Evolutionary conservation across 2,113 vertebrate species (phyloP).

Genomic region (Pleuronectes platessa): DNA sequence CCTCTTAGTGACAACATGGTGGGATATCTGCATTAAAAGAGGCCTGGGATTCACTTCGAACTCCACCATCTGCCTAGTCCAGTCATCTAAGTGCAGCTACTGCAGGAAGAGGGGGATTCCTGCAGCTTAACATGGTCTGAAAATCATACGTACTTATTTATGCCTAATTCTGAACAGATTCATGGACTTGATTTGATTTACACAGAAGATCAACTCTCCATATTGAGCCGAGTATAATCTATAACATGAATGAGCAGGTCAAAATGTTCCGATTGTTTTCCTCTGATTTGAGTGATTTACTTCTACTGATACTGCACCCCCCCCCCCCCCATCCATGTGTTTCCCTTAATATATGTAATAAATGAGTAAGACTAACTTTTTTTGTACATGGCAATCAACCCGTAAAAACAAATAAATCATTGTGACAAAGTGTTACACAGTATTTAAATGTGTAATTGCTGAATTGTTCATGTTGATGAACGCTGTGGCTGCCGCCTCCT

Average conservation of each 20-base stretch:
- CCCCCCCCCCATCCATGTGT: not conserved
- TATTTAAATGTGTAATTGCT: constrained; percentile 2
- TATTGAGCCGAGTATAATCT: not conserved
- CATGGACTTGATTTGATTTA: not conserved
- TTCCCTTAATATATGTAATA: not conserved
- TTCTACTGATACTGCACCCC: not conserved
- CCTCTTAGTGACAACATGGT: too few species aligned
- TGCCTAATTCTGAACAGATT: too few species aligned
- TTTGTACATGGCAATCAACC: not conserved
- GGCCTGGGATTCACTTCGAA: too few species aligned
- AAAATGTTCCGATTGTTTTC: not conserved
- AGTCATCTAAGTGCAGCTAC: too few species aligned
- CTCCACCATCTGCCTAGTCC: too few species aligned
- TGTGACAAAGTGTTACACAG: not conserved
- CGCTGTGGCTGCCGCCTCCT: not conserved
- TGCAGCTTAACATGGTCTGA: too few species aligned
- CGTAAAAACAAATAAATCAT: constrained; percentile 4
- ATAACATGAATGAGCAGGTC: not conserved
- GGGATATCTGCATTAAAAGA: too few species aligned
- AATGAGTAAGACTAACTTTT: not conserved
- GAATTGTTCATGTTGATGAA: constrained; percentile 22
- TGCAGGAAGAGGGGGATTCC: too few species aligned
- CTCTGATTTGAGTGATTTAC: not conserved
- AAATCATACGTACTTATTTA: too few species aligned
- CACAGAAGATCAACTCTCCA: too few species aligned